A percentile compares a stretch with the other conserved stretches of the same genome.
Evolutionary conservation across 2,113 vertebrate species (phyloP).

Genomic region (Aptenodytes patagonicus): DNA sequence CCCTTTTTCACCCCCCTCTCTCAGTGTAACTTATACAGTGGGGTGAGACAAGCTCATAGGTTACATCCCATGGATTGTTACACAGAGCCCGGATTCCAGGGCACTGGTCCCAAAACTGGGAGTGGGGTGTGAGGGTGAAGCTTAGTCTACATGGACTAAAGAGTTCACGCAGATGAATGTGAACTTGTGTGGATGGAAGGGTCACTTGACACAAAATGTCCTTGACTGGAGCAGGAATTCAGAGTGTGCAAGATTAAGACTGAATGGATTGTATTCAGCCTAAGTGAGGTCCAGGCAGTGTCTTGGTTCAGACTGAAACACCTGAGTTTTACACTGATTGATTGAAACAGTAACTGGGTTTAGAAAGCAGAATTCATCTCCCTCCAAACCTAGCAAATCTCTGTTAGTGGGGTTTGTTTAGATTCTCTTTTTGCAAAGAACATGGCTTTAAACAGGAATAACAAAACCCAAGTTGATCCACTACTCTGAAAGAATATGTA

Average conservation of each 20-base stretch:
- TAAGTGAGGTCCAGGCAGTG: background rate
- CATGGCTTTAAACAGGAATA: background rate
- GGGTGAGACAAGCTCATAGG: background rate
- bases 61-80: background rate
- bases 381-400: background rate
- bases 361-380: background rate
- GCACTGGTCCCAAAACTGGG: too few species aligned
- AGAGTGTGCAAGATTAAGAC: background rate
- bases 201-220: background rate
- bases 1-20: background rate
- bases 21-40: background rate
- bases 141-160: fast-evolving
- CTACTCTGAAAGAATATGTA: background rate
- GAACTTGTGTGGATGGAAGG: background rate
- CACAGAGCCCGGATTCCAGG: fast-evolving
- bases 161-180: background rate
- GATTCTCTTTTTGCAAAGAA: background rate
- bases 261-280: background rate
- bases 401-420: background rate
- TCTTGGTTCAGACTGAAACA: background rate
- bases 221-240: background rate
- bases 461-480: background rate
- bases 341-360: background rate
- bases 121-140: background rate
- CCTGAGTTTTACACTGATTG: background rate